These are phyloP conservation scores for Zaprionus davidi DNA, from an alignment of 1,140 invertebrate species.

Conservation along the genomic window DNA sequence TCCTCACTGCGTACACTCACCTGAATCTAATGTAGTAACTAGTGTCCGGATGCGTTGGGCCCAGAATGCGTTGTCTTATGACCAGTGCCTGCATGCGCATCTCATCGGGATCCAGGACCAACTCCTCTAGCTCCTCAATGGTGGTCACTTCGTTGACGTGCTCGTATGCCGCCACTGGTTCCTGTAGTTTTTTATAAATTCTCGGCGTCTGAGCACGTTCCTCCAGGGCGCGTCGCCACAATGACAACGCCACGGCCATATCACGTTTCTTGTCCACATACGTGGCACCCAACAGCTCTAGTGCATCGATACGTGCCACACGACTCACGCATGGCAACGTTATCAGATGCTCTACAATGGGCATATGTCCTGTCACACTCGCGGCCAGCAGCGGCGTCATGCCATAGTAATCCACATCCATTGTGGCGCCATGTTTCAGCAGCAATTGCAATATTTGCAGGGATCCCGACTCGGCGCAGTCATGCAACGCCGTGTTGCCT, in stretches of 20 bases:
- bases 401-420: conserved; percentile 97
- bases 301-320: conserved; percentile 94
- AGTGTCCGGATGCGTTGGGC: conserved; percentile 97
- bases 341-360: conserved; percentile 97
- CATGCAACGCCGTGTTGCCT: conserved; percentile 97
- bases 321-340: conserved; percentile 88
- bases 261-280: conserved; percentile 98
- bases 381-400: conserved; percentile 97
- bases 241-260: conserved; percentile 93
- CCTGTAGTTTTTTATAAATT: conserved; percentile 88
- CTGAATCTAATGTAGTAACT: conserved; percentile 94
- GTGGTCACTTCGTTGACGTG: conserved; percentile 92
- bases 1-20: conserved; percentile 38
- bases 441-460: conserved; percentile 96
- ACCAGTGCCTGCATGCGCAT: conserved; percentile 98
- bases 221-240: conserved; percentile 95
- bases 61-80: conserved; percentile 95
- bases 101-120: conserved; percentile 96
- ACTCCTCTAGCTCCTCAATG: conserved; percentile 91
- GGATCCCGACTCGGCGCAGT: conserved; percentile 97
- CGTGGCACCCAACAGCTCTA: conserved; percentile 97
- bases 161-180: conserved; percentile 94
- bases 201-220: conserved; percentile 85
- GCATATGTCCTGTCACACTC: conserved; percentile 94
- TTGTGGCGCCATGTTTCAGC: conserved; percentile 92